Percentiles rank a stretch among this genome's conserved stretches.
These are phyloP conservation scores for Cladopsammia gracilis DNA, from an alignment of 64 coral and sea anemone species.

Conservation along the genomic window DNA sequence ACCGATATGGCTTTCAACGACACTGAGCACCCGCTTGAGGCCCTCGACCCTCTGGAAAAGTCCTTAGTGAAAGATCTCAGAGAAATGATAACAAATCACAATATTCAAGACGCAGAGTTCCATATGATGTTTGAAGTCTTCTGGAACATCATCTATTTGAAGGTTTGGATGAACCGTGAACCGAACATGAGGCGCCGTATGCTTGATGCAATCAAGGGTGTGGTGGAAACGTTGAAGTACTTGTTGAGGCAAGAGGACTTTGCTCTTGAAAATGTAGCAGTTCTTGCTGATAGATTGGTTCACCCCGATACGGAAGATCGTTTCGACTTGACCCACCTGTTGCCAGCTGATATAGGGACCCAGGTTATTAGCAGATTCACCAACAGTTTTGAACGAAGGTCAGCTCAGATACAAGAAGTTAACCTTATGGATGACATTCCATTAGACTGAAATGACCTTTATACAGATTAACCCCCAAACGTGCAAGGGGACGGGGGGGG, in stretches of 20 bases:
- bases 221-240: background rate
- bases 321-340: conserved; percentile 4
- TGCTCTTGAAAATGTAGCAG: background rate
- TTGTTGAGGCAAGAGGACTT: background rate
- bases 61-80: background rate
- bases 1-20: conserved; percentile 2
- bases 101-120: background rate
- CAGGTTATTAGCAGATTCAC: background rate
- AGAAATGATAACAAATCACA: background rate
- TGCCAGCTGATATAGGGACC: background rate
- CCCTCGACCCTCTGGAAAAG: background rate
- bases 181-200: conserved; percentile 22
- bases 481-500: no score
- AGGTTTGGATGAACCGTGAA: background rate
- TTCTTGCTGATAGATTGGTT: background rate
- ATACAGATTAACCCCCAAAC: no score
- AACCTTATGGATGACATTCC: background rate
- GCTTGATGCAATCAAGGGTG: conserved; percentile 24
- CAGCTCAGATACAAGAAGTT: background rate
- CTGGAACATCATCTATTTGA: background rate
- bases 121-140: background rate
- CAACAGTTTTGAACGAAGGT: background rate
- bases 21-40: background rate
- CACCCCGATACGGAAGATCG: background rate
- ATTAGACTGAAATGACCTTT: background rate